Evolutionary conservation across 2,113 vertebrate genomes (phyloP), one percentile per base, ranked within the genome.

Genomic region (Chroicocephalus ridibundus): DNA sequence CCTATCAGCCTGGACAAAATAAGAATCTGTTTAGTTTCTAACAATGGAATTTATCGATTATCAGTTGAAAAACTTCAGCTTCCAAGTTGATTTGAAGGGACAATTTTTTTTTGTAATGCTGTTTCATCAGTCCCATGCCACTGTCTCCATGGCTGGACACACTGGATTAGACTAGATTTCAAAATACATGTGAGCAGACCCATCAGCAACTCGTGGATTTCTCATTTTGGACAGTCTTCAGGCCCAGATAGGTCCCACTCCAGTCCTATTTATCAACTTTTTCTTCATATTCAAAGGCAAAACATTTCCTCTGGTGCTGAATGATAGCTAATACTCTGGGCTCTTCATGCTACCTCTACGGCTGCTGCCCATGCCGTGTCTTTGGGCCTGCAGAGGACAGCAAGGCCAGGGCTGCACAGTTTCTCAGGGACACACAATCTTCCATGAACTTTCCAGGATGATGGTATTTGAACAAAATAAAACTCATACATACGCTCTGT

Each of bases 401-500:
- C 4, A 40, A 66, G 38, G 4, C 11, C 21, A 72, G 31, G 25
- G 40, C 15, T 66, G 26, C 18, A 8, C 19, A 54, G 18, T 69
- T 88, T 83, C 36, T 51, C 27, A 68, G 21, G 8, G 34, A 6
- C 27, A 61, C 8, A 29, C 3, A 55, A 29, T 46, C 36, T 69
- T 74, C 36, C 18, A 20, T 27, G 19, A 88, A n/a, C 24, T 68
- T 80, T 57, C 21, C 14, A 54, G 31, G 20, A 47, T 54, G 29
- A 42, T 1, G 2, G 9, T 69, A 42, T 76, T 58, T 54, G 29
- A 80, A 70, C 2, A 10, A 60, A 71, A 82, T 13, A 71, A 77
- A 60, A 38, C 7, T 70, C 19, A 29, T 18, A 58, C 2, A 2
- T 13, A 21, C 1, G 1, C 9, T 54, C 18, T 54, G 1, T n/a